Evolutionary conservation across 1,140 invertebrate species (phyloP).

Genomic region (Euschistus heros): DNA sequence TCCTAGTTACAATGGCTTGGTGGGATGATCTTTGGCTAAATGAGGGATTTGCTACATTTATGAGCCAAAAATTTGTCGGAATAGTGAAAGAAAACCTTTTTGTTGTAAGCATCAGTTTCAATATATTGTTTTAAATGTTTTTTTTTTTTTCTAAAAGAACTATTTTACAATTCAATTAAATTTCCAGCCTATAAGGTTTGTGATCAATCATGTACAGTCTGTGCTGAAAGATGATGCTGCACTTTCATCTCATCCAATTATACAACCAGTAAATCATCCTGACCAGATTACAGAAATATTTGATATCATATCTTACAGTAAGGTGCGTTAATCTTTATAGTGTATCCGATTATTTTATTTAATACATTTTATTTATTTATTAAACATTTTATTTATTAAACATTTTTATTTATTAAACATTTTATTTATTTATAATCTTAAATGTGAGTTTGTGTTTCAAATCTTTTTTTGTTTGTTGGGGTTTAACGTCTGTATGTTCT

Average conservation of each 20-base stretch:
- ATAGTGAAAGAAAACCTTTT: not conserved
- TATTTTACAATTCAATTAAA: not conserved
- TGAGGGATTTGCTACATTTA: conserved; percentile 81
- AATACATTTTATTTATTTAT: not conserved
- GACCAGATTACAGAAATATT: conserved; percentile 88
- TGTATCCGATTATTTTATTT: not conserved
- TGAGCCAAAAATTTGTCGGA: conserved; percentile 36
- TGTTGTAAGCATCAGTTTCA: not conserved
- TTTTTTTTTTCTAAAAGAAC: not conserved
- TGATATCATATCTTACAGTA: conserved; percentile 84
- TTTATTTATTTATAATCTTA: too few species aligned
- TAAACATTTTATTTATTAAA: not conserved
- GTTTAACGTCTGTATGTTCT: too few species aligned
- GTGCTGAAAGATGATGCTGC: conserved; percentile 69
- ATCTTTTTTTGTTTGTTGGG: too few species aligned
- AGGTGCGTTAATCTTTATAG: conserved; percentile 44
- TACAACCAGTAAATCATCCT: conserved; percentile 68
- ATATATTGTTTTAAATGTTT: not conserved
- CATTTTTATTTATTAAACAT: too few species aligned
- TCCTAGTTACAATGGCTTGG: conserved; percentile 77
- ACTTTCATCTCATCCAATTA: conserved; percentile 76
- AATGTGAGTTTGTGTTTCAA: too few species aligned
- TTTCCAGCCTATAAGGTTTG: not conserved
- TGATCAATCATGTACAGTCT: conserved; percentile 45
- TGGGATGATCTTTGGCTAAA: conserved; percentile 90